phyloP scores from a whole-genome alignment of 1,140 invertebrate species.

The Diachasma alloeum region DNA sequence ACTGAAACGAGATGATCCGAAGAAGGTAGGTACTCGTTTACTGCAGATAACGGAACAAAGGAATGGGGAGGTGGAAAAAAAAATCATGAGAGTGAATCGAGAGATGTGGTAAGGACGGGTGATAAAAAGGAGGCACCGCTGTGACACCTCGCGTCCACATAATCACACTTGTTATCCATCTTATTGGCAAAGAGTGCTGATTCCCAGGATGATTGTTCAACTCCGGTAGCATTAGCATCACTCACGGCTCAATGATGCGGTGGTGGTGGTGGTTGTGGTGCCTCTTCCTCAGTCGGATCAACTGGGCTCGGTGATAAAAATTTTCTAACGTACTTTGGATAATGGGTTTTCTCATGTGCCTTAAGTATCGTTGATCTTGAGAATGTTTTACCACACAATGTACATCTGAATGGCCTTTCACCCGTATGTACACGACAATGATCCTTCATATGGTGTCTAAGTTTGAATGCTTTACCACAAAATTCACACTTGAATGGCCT shows the following conservation, averaged over 20 bases:
- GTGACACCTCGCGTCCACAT: constrained; percentile 13
- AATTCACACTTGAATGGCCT: constrained; percentile 90
- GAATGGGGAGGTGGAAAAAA: neutral
- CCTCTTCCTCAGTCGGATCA: constrained; percentile 79
- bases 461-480: constrained; percentile 89
- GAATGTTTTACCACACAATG: constrained; percentile 88
- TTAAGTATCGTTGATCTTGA: constrained; percentile 88
- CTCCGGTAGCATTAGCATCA: neutral
- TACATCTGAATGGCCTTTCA: constrained; percentile 87
- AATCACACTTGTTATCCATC: neutral
- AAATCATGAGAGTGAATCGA: neutral
- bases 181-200: constrained; percentile 20
- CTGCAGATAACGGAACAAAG: neutral
- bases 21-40: neutral
- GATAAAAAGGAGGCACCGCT: constrained; percentile 5
- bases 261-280: constrained; percentile 65
- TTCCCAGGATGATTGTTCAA: neutral
- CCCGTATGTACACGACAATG: constrained; percentile 91
- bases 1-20: neutral
- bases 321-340: constrained; percentile 87
- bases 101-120: neutral
- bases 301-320: constrained; percentile 85
- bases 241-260: constrained; percentile 50
- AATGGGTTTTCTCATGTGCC: constrained; percentile 91
- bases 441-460: constrained; percentile 92